These are phyloP conservation scores for Porites lutea DNA, from an alignment of 64 coral and sea anemone genomes.

Conservation along the genomic window DNA sequence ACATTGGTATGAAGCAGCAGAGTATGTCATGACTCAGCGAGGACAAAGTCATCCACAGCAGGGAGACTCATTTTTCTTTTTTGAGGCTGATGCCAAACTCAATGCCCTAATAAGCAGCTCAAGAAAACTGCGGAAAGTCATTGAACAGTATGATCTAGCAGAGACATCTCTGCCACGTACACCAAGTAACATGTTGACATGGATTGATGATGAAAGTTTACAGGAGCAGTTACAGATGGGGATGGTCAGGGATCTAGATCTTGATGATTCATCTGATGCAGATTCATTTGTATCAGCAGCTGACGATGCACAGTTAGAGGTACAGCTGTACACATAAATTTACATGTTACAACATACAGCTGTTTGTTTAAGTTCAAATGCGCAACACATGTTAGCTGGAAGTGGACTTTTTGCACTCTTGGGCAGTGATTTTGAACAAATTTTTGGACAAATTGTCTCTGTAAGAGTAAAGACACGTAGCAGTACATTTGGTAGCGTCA, in stretches of 20 bases:
- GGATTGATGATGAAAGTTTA: conserved; percentile 76
- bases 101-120: conserved; percentile 65
- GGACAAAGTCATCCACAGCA: neutral
- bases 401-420: too few species aligned
- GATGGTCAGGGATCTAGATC: neutral
- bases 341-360: too few species aligned
- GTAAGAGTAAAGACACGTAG: too few species aligned
- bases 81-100: conserved; percentile 72
- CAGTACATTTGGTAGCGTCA: too few species aligned
- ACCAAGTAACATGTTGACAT: conserved; percentile 72
- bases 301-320: conserved; percentile 90
- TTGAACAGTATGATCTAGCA: conserved; percentile 69
- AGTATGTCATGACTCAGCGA: neutral
- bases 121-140: conserved; percentile 56
- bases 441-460: too few species aligned
- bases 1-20: conserved; percentile 86
- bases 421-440: too few species aligned
- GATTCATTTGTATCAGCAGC: conserved; percentile 94
- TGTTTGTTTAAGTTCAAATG: too few species aligned
- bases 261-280: conserved; percentile 65
- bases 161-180: neutral
- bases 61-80: conserved; percentile 48
- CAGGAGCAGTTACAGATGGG: conserved; percentile 51
- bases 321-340: neutral
- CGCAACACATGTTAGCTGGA: too few species aligned